Base-by-base conservation (phyloP, 2,113 vertebrate genomes). In the Sterrhoptilus dennistouni region DNA sequence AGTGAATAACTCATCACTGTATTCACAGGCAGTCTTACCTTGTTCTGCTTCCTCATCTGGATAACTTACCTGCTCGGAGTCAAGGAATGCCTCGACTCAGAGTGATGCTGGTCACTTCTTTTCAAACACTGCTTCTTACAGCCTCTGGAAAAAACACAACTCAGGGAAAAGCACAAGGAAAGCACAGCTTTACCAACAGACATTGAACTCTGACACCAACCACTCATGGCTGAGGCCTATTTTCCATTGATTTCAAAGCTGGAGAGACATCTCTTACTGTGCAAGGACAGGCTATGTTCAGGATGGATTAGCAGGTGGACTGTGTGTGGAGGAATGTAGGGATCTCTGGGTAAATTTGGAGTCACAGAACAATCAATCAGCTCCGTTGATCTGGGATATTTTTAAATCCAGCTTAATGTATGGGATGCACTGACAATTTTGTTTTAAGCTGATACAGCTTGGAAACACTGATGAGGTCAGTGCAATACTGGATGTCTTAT, bases 381-480 rank as follows among this genome's bases (percentile, higher is more conserved):
- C 29, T 75, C 28, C 38, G 93, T 95, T 91, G 91, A 96, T 90
- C 69, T 17, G 17, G 24, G 33, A 18, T 89, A 88, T 96, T 93
- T 92, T 95, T 95, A 92, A 93, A 91, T 59, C 14, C 1, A 3
- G 11, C 28, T 65, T 79, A 79, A 82, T 68, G 61, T 72, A 28
- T 25, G 40, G 22, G 36, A 35, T 83, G 47, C 24, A 47, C 42
- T 44, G 36, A 49, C 29, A 9, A 23, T 77, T 70, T 86, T 66
- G 5, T 57, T 92, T 83, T 74, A 78, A 75, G 83, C 42, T 90
- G 83, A 66, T 80, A 28, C 57, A 86, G 59, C 89, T 77, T 90
- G 49, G 9, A 82, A 94, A 28, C n/a, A 14, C 22, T 24, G 29
- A 38, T 59, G 74, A 91, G 63, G 21, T 81, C 61, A 86, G 8